phyloP scores from a whole-genome alignment of 2,797 vertebrate species.

The Bovichtus variegatus region DNA sequence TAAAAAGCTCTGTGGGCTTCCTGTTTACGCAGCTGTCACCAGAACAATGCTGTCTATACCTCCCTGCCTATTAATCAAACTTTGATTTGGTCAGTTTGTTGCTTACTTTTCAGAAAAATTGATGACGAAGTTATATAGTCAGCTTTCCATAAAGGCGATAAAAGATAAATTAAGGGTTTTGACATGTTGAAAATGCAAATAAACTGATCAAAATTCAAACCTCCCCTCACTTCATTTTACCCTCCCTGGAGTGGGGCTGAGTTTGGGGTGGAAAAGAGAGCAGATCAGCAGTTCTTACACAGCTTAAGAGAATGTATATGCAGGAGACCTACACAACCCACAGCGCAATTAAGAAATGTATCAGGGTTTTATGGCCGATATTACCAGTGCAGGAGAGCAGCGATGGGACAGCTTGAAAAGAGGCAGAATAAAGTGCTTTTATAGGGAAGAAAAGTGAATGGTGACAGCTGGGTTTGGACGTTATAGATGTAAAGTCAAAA shows the following conservation, averaged over 20 bases:
- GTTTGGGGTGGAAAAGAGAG: slow-evolving; percentile 53
- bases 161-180: slow-evolving; percentile 75
- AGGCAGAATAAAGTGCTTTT: slow-evolving; percentile 53
- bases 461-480: slow-evolving; percentile 47
- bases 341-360: slow-evolving; percentile 52
- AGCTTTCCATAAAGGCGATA: slow-evolving; percentile 64
- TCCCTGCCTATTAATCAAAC: slow-evolving; percentile 65
- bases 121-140: slow-evolving; percentile 69
- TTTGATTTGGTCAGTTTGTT: slow-evolving; percentile 75
- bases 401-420: slow-evolving; percentile 43
- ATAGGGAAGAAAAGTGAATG: slow-evolving; percentile 16
- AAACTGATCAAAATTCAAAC: slow-evolving; percentile 74
- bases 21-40: slow-evolving; percentile 61
- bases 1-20: slow-evolving; percentile 38
- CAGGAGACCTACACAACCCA: slow-evolving; percentile 50
- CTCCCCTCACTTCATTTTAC: slow-evolving; percentile 18
- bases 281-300: slow-evolving; percentile 68
- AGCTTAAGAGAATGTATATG: slow-evolving; percentile 56
- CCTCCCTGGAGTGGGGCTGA: slow-evolving; percentile 25
- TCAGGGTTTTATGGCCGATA: slow-evolving; percentile 52
- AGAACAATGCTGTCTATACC: slow-evolving; percentile 54
- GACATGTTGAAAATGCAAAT: slow-evolving; percentile 75
- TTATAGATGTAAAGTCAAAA: slow-evolving; percentile 57
- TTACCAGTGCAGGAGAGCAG: slow-evolving; percentile 35
- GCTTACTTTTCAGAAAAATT: slow-evolving; percentile 73